Conservation (phyloP, 2,888 invertebrate species). For the Sisyra terminalis region DNA sequence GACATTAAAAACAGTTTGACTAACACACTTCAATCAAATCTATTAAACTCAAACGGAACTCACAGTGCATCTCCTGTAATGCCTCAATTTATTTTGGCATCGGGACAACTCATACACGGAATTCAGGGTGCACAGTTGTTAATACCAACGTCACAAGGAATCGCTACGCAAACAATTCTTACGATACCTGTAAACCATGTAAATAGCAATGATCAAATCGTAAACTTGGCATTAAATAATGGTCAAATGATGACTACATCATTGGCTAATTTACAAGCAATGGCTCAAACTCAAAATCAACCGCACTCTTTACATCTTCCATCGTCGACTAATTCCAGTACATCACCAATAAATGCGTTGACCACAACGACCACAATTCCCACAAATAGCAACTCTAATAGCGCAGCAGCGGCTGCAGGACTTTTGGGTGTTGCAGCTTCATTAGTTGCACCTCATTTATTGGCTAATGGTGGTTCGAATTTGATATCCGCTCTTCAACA, state of each 20-base stretch:
- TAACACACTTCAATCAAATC: conserved; percentile 19
- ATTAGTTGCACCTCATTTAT: conserved; percentile 41
- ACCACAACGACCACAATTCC: too few species aligned
- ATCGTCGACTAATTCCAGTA: too few species aligned
- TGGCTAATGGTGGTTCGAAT: conserved; percentile 58
- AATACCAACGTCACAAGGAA: conserved; percentile 90
- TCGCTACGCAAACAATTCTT: conserved; percentile 88
- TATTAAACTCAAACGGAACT: conserved; percentile 37
- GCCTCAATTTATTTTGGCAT: conserved; percentile 83
- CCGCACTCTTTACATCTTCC: too few species aligned
- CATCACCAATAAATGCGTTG: too few species aligned
- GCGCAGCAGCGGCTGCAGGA: too few species aligned
- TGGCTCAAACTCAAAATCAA: conserved; percentile 27
- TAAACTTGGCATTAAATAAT: conserved; percentile 66
- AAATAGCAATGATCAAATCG: conserved; percentile 51
- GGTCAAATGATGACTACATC: conserved; percentile 77
- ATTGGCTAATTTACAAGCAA: conserved; percentile 59
- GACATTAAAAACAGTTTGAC: neutral
- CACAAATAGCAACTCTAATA: too few species aligned
- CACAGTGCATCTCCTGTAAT: conserved; percentile 50
- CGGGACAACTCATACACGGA: conserved; percentile 81
- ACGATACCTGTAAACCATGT: conserved; percentile 89
- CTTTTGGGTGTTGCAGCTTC: too few species aligned
- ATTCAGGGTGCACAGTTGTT: conserved; percentile 87
- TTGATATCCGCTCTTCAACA: conserved; percentile 51